These are phyloP conservation scores for Pterostichus niger DNA, from an alignment of 2,888 invertebrate genomes.

Conservation along the genomic window DNA sequence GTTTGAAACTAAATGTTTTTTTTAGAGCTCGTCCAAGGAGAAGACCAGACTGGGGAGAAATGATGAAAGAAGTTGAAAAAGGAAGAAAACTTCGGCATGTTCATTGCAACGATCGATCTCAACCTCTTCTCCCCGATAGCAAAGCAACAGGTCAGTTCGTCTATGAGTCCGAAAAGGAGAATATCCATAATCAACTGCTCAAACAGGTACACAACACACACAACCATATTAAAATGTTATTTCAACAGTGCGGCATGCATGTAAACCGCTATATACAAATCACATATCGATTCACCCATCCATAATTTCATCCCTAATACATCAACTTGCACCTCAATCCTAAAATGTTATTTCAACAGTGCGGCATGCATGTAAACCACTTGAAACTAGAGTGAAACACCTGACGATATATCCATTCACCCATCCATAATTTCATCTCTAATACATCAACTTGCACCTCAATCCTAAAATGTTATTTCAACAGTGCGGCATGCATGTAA, in stretches of 20 bases:
- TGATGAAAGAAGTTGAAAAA: constrained; percentile 95
- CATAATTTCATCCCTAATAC: too few species aligned
- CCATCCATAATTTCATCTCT: too few species aligned
- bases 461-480: too few species aligned
- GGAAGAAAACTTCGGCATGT: constrained; percentile 90
- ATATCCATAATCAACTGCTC: constrained; percentile 88
- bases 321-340: too few species aligned
- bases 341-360: too few species aligned
- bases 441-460: too few species aligned
- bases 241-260: not conserved
- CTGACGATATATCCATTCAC: too few species aligned
- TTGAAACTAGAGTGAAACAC: not conserved
- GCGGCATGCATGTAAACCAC: too few species aligned
- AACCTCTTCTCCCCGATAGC: constrained; percentile 79
- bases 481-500: too few species aligned
- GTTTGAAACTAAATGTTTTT: too few species aligned
- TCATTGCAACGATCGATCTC: constrained; percentile 89
- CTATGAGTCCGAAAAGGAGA: constrained; percentile 91
- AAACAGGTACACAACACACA: constrained; percentile 77
- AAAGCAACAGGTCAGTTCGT: constrained; percentile 90
- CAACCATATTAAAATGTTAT: not conserved
- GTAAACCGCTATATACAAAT: too few species aligned
- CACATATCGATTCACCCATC: too few species aligned
- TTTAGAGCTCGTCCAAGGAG: constrained; percentile 84
- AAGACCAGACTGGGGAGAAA: constrained; percentile 92